Evolutionary conservation across 2,888 invertebrate species (phyloP).

Genomic region (Boloria euphrosyne): DNA sequence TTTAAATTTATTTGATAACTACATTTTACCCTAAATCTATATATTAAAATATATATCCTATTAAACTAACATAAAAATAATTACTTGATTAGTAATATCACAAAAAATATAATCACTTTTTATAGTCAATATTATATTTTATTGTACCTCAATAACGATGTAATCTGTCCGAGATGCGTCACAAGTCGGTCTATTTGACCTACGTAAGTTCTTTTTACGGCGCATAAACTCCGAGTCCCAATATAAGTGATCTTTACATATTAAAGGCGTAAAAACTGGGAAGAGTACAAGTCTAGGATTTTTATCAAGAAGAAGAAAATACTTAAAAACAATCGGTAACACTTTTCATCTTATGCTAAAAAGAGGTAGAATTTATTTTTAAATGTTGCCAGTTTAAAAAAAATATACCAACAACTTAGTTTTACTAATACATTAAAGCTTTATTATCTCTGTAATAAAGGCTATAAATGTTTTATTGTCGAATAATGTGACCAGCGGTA

Average conservation of each 20-base stretch:
- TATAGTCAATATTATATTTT: constrained; percentile 35
- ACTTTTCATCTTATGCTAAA: no score
- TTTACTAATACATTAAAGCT: no score
- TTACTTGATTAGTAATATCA: neutral
- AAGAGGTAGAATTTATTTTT: no score
- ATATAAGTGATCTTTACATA: constrained; percentile 54
- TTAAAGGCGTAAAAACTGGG: constrained; percentile 28
- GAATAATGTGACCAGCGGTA: no score
- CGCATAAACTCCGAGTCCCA: constrained; percentile 47
- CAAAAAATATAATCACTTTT: constrained; percentile 27
- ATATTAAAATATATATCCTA: neutral
- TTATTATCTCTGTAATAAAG: no score
- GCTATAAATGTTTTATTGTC: no score
- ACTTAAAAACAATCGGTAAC: no score
- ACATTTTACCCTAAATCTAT: no score
- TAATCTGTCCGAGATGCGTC: constrained; percentile 42
- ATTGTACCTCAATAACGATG: constrained; percentile 30
- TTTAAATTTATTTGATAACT: no score
- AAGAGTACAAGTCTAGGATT: constrained; percentile 36
- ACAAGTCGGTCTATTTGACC: constrained; percentile 45
- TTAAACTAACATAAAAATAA: neutral
- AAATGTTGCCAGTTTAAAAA: no score
- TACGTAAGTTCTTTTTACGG: constrained; percentile 50
- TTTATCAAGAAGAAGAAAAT: neutral
- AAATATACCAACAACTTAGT: no score